Conservation (phyloP, 2,797 vertebrate species). For the Diplodus puntazzo region DNA sequence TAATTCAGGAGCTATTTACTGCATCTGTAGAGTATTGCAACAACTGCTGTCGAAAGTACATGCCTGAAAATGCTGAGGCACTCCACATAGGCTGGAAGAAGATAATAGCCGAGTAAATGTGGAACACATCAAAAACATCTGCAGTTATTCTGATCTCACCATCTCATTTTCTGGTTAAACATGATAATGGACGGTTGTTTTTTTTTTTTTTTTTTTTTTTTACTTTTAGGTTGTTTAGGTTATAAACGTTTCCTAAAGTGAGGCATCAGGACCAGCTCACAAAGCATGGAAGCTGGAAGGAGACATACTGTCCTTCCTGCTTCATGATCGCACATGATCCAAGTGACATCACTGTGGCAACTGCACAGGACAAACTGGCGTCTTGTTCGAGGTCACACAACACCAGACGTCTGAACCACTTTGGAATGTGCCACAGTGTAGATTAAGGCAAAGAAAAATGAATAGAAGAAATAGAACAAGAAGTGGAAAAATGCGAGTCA, state of each 20-base stretch:
- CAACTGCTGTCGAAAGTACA: constrained; percentile 3
- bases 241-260: neutral
- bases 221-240: neutral
- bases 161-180: neutral
- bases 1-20: constrained; percentile 48
- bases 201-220: too few species aligned
- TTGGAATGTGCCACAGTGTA: neutral
- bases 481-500: neutral
- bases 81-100: neutral
- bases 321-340: constrained; percentile 3
- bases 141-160: neutral
- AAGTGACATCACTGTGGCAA: constrained; percentile 13
- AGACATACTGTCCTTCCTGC: constrained; percentile 17
- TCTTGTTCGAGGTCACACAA: neutral
- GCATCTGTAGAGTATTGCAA: constrained; percentile 23
- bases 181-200: neutral
- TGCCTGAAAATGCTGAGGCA: neutral
- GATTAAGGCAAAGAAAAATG: neutral
- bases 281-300: too few species aligned
- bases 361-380: constrained; percentile 22
- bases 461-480: neutral
- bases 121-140: neutral
- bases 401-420: constrained; percentile 3
- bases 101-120: constrained; percentile 22
- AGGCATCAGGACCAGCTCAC: neutral